phyloP scores from a whole-genome alignment of 2,113 vertebrate genomes.

The Notothenia rossii region DNA sequence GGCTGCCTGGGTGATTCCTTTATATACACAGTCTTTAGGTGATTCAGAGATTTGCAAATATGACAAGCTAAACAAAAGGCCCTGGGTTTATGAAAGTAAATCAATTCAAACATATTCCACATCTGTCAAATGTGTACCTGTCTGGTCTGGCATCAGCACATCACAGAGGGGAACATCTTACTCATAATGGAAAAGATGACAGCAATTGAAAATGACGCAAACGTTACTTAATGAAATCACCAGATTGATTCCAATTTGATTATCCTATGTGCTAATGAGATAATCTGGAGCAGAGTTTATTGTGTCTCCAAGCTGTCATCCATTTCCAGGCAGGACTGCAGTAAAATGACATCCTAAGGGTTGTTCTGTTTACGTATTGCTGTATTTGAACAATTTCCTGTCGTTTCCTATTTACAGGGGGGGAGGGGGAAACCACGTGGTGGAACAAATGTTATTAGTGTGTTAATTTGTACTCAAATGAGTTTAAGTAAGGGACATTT shows the following conservation, averaged over 20 bases:
- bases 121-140: not conserved
- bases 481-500: not conserved
- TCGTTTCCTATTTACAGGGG: not conserved
- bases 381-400: not conserved
- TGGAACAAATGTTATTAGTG: not conserved
- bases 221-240: slow-evolving; percentile 12
- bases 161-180: not conserved
- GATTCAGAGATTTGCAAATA: no score
- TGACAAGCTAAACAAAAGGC: no score
- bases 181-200: not conserved
- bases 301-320: not conserved
- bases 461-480: not conserved
- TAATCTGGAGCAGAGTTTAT: slow-evolving; percentile 9
- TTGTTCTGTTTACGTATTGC: not conserved
- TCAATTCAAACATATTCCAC: not conserved
- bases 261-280: slow-evolving; percentile 27
- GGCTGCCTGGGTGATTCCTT: not conserved
- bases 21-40: no score
- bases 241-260: slow-evolving; percentile 22
- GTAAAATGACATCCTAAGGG: not conserved
- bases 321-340: not conserved
- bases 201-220: not conserved
- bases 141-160: not conserved
- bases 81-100: not conserved
- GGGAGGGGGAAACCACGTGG: not conserved